A percentile compares a stretch with the other conserved stretches of the same genome.
Evolutionary conservation across 1,140 invertebrate species (phyloP).

Genomic region (Drosophila tristis): DNA sequence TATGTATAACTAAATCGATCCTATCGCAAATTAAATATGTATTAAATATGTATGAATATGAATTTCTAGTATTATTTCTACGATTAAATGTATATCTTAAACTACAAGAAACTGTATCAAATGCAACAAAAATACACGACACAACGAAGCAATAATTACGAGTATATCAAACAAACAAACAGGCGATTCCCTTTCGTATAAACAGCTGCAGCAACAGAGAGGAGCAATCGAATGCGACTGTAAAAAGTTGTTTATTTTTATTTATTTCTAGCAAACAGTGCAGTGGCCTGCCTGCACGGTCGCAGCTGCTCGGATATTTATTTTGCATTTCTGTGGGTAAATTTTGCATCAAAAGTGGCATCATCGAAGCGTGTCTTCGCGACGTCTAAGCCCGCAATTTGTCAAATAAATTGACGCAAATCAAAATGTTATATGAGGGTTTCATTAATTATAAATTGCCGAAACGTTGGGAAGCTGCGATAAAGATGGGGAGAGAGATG

Average conservation of each 20-base stretch:
- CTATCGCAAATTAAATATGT: constrained; percentile 4
- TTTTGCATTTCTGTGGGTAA: not conserved
- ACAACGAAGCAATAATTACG: constrained; percentile 6
- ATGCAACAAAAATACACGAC: constrained; percentile 32
- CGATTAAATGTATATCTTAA: constrained; percentile 13
- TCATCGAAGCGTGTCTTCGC: constrained; percentile 46
- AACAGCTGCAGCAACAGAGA: constrained; percentile 26
- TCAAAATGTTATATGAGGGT: constrained; percentile 43
- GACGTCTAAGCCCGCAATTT: constrained; percentile 36
- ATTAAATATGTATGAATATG: constrained; percentile 21
- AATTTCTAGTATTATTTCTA: constrained; percentile 66
- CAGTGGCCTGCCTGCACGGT: not conserved
- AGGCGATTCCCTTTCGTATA: constrained; percentile 15
- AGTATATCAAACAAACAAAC: not conserved
- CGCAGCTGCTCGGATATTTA: constrained; percentile 20
- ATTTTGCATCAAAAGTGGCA: constrained; percentile 5
- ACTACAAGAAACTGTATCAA: constrained; percentile 23
- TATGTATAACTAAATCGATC: constrained; percentile 34
- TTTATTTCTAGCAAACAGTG: constrained; percentile 9
- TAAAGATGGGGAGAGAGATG: constrained; percentile 29
- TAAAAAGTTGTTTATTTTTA: not conserved
- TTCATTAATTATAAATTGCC: constrained; percentile 64
- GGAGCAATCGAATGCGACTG: not conserved
- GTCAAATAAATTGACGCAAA: constrained; percentile 66
- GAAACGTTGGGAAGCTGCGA: not conserved